Evolutionary conservation across 2,797 vertebrate species (phyloP), one percentile per base, ranked within the genome.

Genomic region (Garrulus glandarius): DNA sequence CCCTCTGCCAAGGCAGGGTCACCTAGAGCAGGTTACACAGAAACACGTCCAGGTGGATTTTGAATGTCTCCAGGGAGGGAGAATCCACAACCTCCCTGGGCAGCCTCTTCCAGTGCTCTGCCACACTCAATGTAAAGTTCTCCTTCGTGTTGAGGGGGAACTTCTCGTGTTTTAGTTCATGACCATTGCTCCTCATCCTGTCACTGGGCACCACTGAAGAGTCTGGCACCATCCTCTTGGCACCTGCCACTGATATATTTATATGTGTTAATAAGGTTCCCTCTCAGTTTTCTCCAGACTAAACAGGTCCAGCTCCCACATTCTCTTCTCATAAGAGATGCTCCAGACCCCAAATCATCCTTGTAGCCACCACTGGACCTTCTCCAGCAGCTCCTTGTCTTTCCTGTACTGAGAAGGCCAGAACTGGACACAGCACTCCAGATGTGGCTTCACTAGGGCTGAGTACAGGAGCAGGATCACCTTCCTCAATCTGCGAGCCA

Each of bases 331-430:
- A 10, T 6, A 10, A 27, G 18, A 59, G 34, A 59, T 32, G 22
- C 18, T 78, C 22, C 39, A 59, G n/a, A 46, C 5, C 11, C 26
- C 30, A 46, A 71, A 46, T 23, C n/a, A 36, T 17, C 39, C 7
- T 26, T 27, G n/a, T 41, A 8, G 29, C 9, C 44, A 32, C 30
- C 15, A 15, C 0, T 46, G 26, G 18, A 57, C 1, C 0, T 4
- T 64, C 39, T 46, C 15, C 11, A 17, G 15, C 11, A 71, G 26
- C 5, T 89, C 21, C n/a, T 52, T 52, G 26, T 46, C 44, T 20
- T 36, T 70, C 27, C 27, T 34, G 37, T 32, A 4, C 37, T 46
- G 15, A 59, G 52, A 39, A 12, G 5, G 11, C 15, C 26, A 36
- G 19, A 84, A 52, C 2, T 46, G 50, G 44, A 27, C 37, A 7